Evolutionary conservation across 1,140 invertebrate genomes (phyloP), one percentile per base, ranked within the genome.

Genomic region (Bombus cullumanus): DNA sequence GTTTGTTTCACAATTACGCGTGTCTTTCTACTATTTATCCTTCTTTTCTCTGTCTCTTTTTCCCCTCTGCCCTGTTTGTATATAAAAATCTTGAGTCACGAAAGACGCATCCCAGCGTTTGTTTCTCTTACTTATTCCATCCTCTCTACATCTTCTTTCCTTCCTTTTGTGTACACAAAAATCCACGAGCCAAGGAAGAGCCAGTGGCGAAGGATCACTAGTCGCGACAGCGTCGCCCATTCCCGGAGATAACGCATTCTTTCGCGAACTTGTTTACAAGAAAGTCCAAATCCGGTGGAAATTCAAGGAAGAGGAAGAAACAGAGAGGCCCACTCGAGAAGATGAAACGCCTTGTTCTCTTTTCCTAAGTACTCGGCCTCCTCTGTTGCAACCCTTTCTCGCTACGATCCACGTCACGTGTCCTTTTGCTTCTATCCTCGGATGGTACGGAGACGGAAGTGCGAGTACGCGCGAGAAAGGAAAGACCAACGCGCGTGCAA

Each of bases 181-280:
- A 22, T 53, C 47, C 47, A 53, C 47, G 47, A 53, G 47, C 47
- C 47, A 34, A 25, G 62, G 68, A 85, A 89, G 81, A 77, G 66
- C 10, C 31, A 13, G 31, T 15, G 12, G 28, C n/a, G 25, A 68
- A 15, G 80, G 76, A 85, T 86, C 81, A 62, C 73, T 84, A 74
- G 69, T 81, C 81, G 90, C 92, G 89, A 88, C 90, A 92, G 91
- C 93, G 92, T 91, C 91, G 87, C 88, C 89, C 90, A 93, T 94
- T 83, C 84, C 83, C 81, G 43, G 72, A 92, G 92, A 93, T 93
- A 93, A 93, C 91, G 89, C 83, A 53, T 73, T 81, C 79, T 83
- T 78, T 73, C 75, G 64, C 41, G 83, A 85, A 71, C 86, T 92
- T 95, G 94, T 95, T 95, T 95, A 95, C 94, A 93, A 93, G 92